phyloP scores from a whole-genome alignment of 2,888 invertebrate genomes.

The Cataglyphis rosenhaueri region DNA sequence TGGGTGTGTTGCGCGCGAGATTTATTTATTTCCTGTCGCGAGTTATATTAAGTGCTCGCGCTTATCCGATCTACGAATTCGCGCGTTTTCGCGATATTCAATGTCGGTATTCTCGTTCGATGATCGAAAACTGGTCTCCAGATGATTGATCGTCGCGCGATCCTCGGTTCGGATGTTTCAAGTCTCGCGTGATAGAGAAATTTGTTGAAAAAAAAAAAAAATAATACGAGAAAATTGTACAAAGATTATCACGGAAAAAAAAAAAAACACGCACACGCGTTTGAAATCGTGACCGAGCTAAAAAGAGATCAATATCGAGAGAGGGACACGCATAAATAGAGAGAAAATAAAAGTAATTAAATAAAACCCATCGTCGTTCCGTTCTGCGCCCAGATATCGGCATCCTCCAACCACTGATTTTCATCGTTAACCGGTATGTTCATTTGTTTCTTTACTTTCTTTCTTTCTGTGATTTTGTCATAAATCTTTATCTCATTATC shows the following conservation, averaged over 20 bases:
- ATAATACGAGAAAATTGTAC: conserved; percentile 20
- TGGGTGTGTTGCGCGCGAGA: conserved; percentile 66
- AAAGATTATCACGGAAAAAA: conserved; percentile 13
- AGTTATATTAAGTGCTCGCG: conserved; percentile 29
- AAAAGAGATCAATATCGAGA: conserved; percentile 12
- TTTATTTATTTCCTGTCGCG: conserved; percentile 57
- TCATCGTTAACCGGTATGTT: conserved; percentile 85
- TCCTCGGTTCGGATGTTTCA: conserved; percentile 5
- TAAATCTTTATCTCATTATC: conserved; percentile 70
- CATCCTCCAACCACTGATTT: conserved; percentile 85
- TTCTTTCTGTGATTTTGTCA: conserved; percentile 76
- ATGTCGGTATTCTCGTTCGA: conserved; percentile 35
- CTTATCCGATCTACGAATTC: conserved; percentile 6
- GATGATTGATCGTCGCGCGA: conserved; percentile 44
- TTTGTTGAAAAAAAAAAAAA: not conserved
- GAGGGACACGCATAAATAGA: conserved; percentile 35
- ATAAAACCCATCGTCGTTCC: conserved; percentile 72
- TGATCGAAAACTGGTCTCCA: conserved; percentile 35
- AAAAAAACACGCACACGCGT: conserved; percentile 1
- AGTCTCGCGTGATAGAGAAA: conserved; percentile 20
- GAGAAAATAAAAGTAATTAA: conserved; percentile 40
- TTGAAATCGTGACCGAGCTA: conserved; percentile 5
- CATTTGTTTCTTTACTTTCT: conserved; percentile 84
- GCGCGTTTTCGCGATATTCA: conserved; percentile 20
- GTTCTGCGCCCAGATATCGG: conserved; percentile 80